Base-by-base conservation (phyloP, 2,797 vertebrate species). In the Girardinus metallicus region DNA sequence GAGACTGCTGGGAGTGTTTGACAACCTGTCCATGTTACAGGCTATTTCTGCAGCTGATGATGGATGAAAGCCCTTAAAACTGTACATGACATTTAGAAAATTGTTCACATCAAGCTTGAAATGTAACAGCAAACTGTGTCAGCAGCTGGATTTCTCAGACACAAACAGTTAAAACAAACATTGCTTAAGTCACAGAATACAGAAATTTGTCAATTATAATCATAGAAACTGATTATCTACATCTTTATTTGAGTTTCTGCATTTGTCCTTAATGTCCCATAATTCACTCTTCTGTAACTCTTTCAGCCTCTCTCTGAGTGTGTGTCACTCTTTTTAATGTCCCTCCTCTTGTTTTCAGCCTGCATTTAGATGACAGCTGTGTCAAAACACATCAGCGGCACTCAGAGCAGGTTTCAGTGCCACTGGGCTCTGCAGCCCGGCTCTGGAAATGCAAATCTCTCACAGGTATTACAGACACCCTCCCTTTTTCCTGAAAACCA, bases 341-440 rank as follows among this genome's bases (percentile, higher is more conserved):
- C 87, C 86, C 86, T 82, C 81, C 84, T 85, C 82, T 82, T 86
- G 85, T 92, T 89, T 92, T 90, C 87, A 90, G 88, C 79, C 85
- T 83, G 82, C 83, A 77, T 91, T 91, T 89, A 85, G 80, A 86
- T 87, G 92, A 92, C 90, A 91, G 87, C 83, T 23, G 70, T 87
- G 93, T 94, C 93, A 92, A 85, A 93, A 91, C 87, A 91, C 86
- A 89, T 91, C 89, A 91, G 83, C 88, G 81, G 77, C 57, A 80
- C 88, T 84, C 76, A 73, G 88, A 80, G 78, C 85, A 83, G 82
- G 82, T 89, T 87, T 89, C 85, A 83, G 85, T 82, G 90, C 86
- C 89, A 90, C 84, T 73, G 77, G 85, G 79, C 84, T 86, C 43
- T 44, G 85, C 82, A 91, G 83, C 87, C 89, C 82, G 77, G 82